A percentile compares a stretch with the other conserved stretches of the same genome.
phyloP scores from a whole-genome alignment of 2,113 vertebrate species.

The Phycodurus eques region DNA sequence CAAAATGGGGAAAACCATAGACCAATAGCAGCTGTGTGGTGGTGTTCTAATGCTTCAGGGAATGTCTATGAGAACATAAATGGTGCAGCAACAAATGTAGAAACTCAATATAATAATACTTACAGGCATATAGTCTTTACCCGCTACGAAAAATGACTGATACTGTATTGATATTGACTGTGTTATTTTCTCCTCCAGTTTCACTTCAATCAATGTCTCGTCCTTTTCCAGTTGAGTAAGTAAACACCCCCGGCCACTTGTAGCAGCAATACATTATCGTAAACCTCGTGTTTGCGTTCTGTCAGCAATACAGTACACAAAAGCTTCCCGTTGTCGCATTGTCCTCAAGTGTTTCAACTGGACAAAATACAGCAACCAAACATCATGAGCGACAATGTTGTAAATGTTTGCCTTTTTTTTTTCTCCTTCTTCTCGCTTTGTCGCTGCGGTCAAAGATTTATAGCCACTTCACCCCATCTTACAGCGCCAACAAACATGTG shows the following conservation, averaged over 20 bases:
- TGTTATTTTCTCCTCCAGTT: not conserved
- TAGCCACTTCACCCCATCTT: slow-evolving; percentile 35
- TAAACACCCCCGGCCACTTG: not conserved
- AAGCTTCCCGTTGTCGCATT: not conserved
- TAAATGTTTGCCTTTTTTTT: not conserved
- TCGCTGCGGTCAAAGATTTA: slow-evolving; percentile 41
- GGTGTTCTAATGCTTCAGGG: no score
- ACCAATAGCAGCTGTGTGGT: no score
- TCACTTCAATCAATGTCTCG: no score
- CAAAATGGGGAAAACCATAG: no score
- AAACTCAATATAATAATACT: not conserved
- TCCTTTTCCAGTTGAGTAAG: not conserved
- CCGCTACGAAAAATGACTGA: not conserved
- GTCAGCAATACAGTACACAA: not conserved
- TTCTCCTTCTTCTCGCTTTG: slow-evolving; percentile 4
- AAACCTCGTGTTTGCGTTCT: not conserved
- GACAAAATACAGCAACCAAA: not conserved
- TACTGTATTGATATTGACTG: not conserved
- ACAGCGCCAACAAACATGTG: slow-evolving; percentile 40
- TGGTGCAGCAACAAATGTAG: not conserved
- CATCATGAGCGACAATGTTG: not conserved
- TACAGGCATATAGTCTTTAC: not conserved
- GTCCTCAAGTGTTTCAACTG: not conserved
- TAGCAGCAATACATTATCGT: not conserved
- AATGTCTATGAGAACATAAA: not conserved